Conservation (phyloP, 2,113 vertebrate genomes). For the Oreocharis arfaki region DNA sequence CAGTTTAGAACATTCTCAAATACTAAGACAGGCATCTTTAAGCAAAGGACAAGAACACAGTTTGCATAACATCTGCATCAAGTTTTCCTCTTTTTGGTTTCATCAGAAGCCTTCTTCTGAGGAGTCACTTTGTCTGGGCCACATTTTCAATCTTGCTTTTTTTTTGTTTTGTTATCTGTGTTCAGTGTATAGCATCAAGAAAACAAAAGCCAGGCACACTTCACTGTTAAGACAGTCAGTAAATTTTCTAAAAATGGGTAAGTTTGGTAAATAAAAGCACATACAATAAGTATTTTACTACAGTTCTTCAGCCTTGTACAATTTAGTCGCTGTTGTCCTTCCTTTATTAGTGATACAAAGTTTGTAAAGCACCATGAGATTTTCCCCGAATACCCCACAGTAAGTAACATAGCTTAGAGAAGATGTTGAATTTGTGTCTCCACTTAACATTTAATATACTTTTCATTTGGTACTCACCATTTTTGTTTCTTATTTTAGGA, state of each 20-base stretch:
- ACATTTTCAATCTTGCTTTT: background rate
- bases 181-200: background rate
- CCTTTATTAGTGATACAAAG: background rate
- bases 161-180: background rate
- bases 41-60: background rate
- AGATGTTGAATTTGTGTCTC: background rate
- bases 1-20: background rate
- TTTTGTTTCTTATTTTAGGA: conserved; percentile 80
- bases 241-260: background rate
- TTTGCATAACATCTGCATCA: background rate
- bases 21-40: background rate
- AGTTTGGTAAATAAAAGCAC: background rate
- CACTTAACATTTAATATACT: background rate
- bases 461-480: conserved; percentile 69
- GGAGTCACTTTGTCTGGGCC: background rate
- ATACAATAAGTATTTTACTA: background rate
- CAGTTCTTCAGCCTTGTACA: background rate
- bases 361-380: background rate
- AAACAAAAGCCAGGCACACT: background rate
- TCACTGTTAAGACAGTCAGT: background rate
- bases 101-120: background rate
- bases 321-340: background rate
- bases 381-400: background rate
- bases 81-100: background rate
- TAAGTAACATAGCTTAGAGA: background rate